Evolutionary conservation across 2,113 vertebrate genomes (phyloP).

Genomic region (Vimba vimba): DNA sequence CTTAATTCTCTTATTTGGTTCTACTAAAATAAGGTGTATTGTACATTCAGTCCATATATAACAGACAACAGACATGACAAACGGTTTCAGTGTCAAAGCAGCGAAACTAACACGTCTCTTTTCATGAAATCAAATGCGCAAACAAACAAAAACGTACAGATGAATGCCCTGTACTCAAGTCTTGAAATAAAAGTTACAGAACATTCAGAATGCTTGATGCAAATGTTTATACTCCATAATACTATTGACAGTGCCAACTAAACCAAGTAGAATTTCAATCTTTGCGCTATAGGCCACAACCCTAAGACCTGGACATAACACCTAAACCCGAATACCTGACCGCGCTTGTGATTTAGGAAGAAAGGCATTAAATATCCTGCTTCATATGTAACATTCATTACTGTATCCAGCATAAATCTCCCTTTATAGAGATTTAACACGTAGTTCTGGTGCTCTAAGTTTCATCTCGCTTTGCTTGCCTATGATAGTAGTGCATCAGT

Average conservation of each 20-base stretch:
- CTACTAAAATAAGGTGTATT: slow-evolving; percentile 32
- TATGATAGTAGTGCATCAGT: neutral
- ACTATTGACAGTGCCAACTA: neutral
- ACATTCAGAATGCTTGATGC: slow-evolving; percentile 17
- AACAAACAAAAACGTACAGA: slow-evolving; percentile 4
- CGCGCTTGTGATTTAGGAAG: neutral
- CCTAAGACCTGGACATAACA: neutral
- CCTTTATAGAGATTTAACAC: neutral
- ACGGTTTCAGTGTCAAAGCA: slow-evolving; percentile 33
- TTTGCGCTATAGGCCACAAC: neutral
- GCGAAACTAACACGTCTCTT: neutral
- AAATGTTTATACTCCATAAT: neutral
- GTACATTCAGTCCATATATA: slow-evolving; percentile 13
- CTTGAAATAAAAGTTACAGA: slow-evolving; percentile 1
- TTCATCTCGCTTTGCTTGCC: neutral
- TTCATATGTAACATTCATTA: slow-evolving; percentile 18
- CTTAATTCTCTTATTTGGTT: slow-evolving; percentile 18
- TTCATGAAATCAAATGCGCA: slow-evolving; percentile 3
- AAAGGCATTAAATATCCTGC: neutral
- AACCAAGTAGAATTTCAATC: neutral
- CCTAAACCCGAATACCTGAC: neutral
- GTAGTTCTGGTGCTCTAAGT: neutral
- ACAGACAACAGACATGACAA: slow-evolving; percentile 42
- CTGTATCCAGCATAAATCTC: neutral
- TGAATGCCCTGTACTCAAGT: neutral